Conservation (phyloP, 2,888 invertebrate species). For the Eugnorisma glareosa region DNA sequence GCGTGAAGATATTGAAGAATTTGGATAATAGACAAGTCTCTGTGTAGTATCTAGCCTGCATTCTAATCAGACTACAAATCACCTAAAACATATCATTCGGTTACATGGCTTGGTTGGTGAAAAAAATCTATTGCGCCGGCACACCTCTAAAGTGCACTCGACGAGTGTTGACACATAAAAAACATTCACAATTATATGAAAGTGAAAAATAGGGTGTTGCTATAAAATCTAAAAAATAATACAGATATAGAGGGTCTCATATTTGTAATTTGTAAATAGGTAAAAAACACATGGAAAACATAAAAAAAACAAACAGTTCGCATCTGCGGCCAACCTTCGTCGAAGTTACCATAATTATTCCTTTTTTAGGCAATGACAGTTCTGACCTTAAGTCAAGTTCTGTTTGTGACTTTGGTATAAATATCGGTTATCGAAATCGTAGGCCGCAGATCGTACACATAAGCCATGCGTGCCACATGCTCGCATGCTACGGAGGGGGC, state of each 20-base stretch:
- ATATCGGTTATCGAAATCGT: not conserved
- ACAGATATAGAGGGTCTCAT: slow-evolving; percentile 16
- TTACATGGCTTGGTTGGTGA: slow-evolving; percentile 39
- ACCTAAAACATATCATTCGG: slow-evolving; percentile 46
- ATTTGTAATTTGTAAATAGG: slow-evolving; percentile 23
- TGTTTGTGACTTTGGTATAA: not conserved
- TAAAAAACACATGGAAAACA: slow-evolving; percentile 53
- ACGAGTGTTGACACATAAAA: slow-evolving; percentile 40
- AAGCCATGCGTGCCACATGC: slow-evolving; percentile 78
- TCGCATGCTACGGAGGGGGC: slow-evolving; percentile 72
- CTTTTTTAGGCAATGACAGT: not conserved
- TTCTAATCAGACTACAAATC: slow-evolving; percentile 43
- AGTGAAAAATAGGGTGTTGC: slow-evolving; percentile 51
- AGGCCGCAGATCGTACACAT: slow-evolving; percentile 59
- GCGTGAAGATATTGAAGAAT: not conserved
- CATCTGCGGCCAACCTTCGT: slow-evolving; percentile 41
- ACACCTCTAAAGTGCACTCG: slow-evolving; percentile 43
- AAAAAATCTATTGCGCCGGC: slow-evolving; percentile 41
- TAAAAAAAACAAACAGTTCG: slow-evolving; percentile 36
- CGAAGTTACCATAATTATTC: not conserved
- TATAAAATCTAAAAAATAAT: slow-evolving; percentile 48
- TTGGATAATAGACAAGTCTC: slow-evolving; percentile 9
- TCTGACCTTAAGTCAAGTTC: not conserved
- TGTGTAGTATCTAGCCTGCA: slow-evolving; percentile 11
- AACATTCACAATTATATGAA: slow-evolving; percentile 53